Conservation (phyloP, 2,888 invertebrate genomes). For the Dione vanillae region DNA sequence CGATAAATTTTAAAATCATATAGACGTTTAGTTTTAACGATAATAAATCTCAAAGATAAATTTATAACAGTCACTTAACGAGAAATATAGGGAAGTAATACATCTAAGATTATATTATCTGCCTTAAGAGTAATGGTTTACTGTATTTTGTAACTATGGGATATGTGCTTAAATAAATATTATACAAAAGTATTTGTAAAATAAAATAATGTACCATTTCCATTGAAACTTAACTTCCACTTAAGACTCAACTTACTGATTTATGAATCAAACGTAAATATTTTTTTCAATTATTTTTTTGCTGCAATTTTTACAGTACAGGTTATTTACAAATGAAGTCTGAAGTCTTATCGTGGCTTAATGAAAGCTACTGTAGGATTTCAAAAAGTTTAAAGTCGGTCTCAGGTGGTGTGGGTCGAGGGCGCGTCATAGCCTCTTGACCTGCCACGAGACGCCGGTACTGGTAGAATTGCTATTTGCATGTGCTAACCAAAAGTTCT, state of each 20-base stretch:
- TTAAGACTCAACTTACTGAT: too few species aligned
- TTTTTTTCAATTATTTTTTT: not conserved
- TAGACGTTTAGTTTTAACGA: constrained; percentile 42
- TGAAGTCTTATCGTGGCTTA: constrained; percentile 61
- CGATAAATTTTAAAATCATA: constrained; percentile 44
- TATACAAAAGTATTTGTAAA: too few species aligned
- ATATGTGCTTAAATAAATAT: too few species aligned
- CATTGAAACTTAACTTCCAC: too few species aligned
- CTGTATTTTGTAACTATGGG: not conserved
- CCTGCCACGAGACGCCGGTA: constrained; percentile 56
- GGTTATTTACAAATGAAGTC: constrained; percentile 49
- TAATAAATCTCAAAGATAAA: constrained; percentile 52
- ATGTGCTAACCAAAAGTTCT: constrained; percentile 35
- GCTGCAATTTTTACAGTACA: constrained; percentile 1
- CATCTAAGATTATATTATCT: constrained; percentile 64
- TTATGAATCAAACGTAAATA: not conserved
- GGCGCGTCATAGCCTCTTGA: constrained; percentile 75
- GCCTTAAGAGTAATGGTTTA: constrained; percentile 25
- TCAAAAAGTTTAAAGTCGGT: constrained; percentile 73
- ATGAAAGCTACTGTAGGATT: constrained; percentile 73
- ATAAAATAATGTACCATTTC: too few species aligned
- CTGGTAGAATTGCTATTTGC: constrained; percentile 42
- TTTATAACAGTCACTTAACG: constrained; percentile 59
- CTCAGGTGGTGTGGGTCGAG: constrained; percentile 72
- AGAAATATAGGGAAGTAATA: constrained; percentile 60